Base-by-base conservation (phyloP, 2,797 vertebrate genomes). In the Psittacula derbiana region DNA sequence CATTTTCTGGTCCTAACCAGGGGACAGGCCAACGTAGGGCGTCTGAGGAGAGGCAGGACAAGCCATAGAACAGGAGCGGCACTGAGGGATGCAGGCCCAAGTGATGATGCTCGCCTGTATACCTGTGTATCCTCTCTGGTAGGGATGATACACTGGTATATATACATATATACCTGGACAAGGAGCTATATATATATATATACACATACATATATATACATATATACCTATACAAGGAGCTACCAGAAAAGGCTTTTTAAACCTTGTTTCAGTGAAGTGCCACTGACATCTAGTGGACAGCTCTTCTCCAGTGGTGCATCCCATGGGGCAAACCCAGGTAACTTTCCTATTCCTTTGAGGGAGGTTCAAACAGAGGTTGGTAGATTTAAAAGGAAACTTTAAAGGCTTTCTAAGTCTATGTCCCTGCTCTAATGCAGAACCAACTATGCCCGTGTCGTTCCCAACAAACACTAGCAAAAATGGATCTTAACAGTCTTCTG, bases 261-360 rank as follows among this genome's bases (percentile, higher is more conserved):
- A 33, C 13, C 78, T 18, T 8, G 19, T 61, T 95, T 88, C 93
- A 38, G 84, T 74, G 94, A 94, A 71, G 86, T 64, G 31, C 47
- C 86, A 93, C 53, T 94, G 97, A 96, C 97, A 97, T 80, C 97
- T 97, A 95, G 95, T 61, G 97, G 91, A 8, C 7, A 52, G 30
- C 47, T 31, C 23, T 25, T 18, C 89, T 21, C 7, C n/a, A 12
- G 36, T 4, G 2, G 3, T 0, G 3, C 4, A 7, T 10, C 18
- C 12, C 19, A 15, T 0, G 3, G 46, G 24, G 25, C 11, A 78
- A 58, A 72, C 6, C 5, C 1, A 0, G 2, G 11, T 20, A 61
- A 18, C 24, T 36, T 76, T 3, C n/a, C 44, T 1, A 0, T n/a
- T 71, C 21, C 31, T 66, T 52, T 10, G 11, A 49, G n/a, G 24